Evolutionary conservation across 1,140 invertebrate genomes (phyloP), one percentile per base, ranked within the genome.

Genomic region (Micrasema longulum): DNA sequence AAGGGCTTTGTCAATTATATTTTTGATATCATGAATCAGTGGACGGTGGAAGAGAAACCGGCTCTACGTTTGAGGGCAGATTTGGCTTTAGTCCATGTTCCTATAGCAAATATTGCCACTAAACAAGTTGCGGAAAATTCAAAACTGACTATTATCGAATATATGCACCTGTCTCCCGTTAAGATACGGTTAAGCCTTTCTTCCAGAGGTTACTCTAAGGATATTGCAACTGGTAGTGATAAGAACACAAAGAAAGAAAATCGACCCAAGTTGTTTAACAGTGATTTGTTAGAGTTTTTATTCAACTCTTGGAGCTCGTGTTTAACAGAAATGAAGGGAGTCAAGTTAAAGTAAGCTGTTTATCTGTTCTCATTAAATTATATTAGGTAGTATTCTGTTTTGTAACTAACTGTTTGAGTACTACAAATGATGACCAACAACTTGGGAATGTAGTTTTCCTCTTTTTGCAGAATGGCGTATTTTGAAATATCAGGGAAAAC

Each of bases 401-500:
- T n/a, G n/a, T n/a, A n/a, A n/a, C n/a, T n/a, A n/a, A n/a, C n/a
- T n/a, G n/a, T n/a, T n/a, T n/a, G n/a, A n/a, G n/a, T n/a, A n/a
- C n/a, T n/a, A n/a, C n/a, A n/a, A n/a, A n/a, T n/a, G n/a, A n/a
- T n/a, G n/a, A n/a, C n/a, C n/a, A n/a, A n/a, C n/a, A n/a, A n/a
- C n/a, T n/a, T n/a, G n/a, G n/a, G n/a, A n/a, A n/a, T n/a, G n/a
- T n/a, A n/a, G n/a, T n/a, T 2, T 31, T 31, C 26, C 7, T 31
- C 7, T 31, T 2, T 7, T 31, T 31, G 2, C 2, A 95, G 93
- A 81, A 88, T 97, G 79, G 90, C 92, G 1, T 93, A 89, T 77
- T 91, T 95, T 81, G 93, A 97, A 81, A 82, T 91, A 16, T 85
- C 87, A 53, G 88, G 90, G 76, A 82, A 86, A 9, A 90, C 91